phyloP scores from a whole-genome alignment of 1,140 invertebrate genomes.

The Penaeus indicus region DNA sequence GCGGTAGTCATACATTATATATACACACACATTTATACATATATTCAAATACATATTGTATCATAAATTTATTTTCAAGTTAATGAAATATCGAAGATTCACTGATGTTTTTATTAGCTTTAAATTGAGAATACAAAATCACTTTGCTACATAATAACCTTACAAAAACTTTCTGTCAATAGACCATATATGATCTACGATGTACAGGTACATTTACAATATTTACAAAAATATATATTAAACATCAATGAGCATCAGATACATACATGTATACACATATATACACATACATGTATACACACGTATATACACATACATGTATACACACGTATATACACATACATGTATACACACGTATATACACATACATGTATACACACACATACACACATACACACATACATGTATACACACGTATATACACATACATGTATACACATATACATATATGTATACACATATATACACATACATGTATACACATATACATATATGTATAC shows the following conservation, averaged over 20 bases:
- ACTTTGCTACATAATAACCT: conserved; percentile 9
- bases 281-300: neutral
- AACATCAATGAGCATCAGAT: conserved; percentile 50
- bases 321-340: too few relatives aligned
- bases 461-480: too few relatives aligned
- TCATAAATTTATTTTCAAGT: neutral
- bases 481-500: too few relatives aligned
- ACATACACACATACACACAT: too few relatives aligned
- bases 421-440: too few relatives aligned
- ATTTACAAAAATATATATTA: conserved; percentile 56
- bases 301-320: neutral
- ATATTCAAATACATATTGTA: neutral
- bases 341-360: too few relatives aligned
- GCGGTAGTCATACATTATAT: too few relatives aligned
- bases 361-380: too few relatives aligned
- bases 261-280: conserved; percentile 25
- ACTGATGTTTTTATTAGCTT: conserved; percentile 2
- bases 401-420: too few relatives aligned
- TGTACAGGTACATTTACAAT: conserved; percentile 56
- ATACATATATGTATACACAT: too few relatives aligned
- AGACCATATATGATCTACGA: conserved; percentile 41
- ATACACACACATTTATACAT: neutral
- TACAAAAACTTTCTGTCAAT: conserved; percentile 43
- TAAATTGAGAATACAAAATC: conserved; percentile 41
- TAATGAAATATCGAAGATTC: neutral